phyloP scores from a whole-genome alignment of 2,797 vertebrate genomes.

The Mormyrops boulengeri region DNA sequence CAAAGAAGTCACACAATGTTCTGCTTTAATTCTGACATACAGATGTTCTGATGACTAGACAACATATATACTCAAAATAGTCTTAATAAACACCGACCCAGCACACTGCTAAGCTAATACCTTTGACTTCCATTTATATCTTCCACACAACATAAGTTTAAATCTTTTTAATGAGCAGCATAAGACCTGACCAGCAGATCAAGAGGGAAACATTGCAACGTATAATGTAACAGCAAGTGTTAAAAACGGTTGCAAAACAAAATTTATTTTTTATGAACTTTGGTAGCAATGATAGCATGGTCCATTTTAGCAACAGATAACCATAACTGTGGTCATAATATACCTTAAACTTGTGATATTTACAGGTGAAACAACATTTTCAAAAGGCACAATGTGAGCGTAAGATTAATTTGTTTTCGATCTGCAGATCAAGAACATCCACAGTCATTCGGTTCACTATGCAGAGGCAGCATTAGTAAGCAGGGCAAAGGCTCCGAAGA shows the following conservation, averaged over 20 bases:
- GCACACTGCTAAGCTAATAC: background rate
- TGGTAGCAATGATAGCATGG: conserved; percentile 15
- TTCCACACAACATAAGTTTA: background rate
- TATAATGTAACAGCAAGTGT: background rate
- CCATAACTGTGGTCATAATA: background rate
- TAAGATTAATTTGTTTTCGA: background rate
- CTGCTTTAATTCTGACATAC: background rate
- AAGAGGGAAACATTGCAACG: background rate
- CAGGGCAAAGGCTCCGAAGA: background rate
- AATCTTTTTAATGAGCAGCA: background rate
- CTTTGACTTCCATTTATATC: background rate
- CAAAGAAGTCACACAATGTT: background rate
- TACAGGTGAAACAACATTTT: background rate
- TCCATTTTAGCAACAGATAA: background rate
- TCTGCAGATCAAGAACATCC: background rate
- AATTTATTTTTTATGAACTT: conserved; percentile 13
- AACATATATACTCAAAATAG: background rate
- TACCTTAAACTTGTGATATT: background rate
- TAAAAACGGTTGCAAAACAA: background rate
- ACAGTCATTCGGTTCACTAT: background rate
- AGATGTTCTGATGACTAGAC: background rate
- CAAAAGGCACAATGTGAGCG: conserved; percentile 18
- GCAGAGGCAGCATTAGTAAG: background rate
- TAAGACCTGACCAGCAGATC: conserved; percentile 24
- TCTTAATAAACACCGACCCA: background rate